Evolutionary conservation across 2,797 vertebrate species (phyloP), one percentile per base, ranked within the genome.

Genomic region (Aulostomus chinensis): DNA sequence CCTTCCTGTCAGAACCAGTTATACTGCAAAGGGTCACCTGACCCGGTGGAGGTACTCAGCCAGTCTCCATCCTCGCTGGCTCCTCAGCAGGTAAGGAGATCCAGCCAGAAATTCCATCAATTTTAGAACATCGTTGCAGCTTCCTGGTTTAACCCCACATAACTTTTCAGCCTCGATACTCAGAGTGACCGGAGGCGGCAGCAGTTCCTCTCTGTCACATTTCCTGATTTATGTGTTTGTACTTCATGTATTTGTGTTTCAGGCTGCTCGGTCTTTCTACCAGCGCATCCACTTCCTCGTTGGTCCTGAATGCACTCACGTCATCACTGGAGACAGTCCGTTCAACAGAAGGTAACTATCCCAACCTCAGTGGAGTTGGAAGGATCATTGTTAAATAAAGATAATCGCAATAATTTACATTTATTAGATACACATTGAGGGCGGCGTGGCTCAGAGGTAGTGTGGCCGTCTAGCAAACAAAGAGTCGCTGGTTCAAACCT

Each of bases 251-350:
- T 53, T 36, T 42, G 3, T 69, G 9, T 28, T 26, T 10, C 33
- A 89, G 91, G 94, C 94, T 34, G 95, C 97, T 81, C 94, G 93
- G 73, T 94, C 94, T 0, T 99, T 99, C 86, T 94, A 96, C 51
- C 95, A 98, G 70, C 92, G 96, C 2, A 95, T 99, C 83, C 93
- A 94, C 77, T 99, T 99, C 79, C 92, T 99, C 26, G 88, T 93
- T 7, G 95, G 95, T 17, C 78, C 94, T 1, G 94, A 97, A 33
- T 94, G 94, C 83, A 97, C 94, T 49, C 97, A 99, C 6, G 86
- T 96, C 61, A 92, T 98, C 81, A 84, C 87, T 0, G 94, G 93
- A 68, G 95, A 95, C 28, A 96, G 89, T 75, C 96, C 96, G 9
- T 98, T 99, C 78, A 98, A 99, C 60, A 96, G 88, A 84, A 99